Conservation (phyloP, 1,140 invertebrate species). For the Drosophila biarmipes region DNA sequence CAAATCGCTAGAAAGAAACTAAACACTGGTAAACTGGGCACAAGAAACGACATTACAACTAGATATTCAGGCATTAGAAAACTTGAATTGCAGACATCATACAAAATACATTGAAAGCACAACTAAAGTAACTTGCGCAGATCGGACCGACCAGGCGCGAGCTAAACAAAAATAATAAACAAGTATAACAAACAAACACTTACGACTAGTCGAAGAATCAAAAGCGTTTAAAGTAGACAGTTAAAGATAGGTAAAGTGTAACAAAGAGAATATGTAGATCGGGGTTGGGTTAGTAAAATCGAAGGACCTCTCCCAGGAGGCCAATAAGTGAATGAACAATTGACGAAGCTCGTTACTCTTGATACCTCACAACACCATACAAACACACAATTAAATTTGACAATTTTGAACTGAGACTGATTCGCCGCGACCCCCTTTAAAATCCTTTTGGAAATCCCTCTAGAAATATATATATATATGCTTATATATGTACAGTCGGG, state of each 20-base stretch:
- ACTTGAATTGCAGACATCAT: constrained; percentile 34
- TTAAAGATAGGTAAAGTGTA: constrained; percentile 5
- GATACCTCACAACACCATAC: constrained; percentile 42
- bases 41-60: constrained; percentile 43
- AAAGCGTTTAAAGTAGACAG: constrained; percentile 29
- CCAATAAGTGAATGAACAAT: constrained; percentile 19
- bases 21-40: constrained; percentile 32
- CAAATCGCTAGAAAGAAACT: constrained; percentile 41
- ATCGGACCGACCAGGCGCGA: constrained; percentile 6
- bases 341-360: constrained; percentile 31
- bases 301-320: neutral
- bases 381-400: constrained; percentile 36
- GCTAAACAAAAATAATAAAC: constrained; percentile 63
- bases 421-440: constrained; percentile 28
- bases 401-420: constrained; percentile 33
- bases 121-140: constrained; percentile 40
- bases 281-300: constrained; percentile 59
- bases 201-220: constrained; percentile 59
- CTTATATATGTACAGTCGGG: constrained; percentile 21
- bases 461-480: constrained; percentile 18
- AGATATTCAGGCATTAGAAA: constrained; percentile 27
- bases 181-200: constrained; percentile 79
- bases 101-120: constrained; percentile 20
- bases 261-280: constrained; percentile 14
- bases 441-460: constrained; percentile 21